phyloP scores from a whole-genome alignment of 2,113 vertebrate species.

The Proterorhinus semilunaris region DNA sequence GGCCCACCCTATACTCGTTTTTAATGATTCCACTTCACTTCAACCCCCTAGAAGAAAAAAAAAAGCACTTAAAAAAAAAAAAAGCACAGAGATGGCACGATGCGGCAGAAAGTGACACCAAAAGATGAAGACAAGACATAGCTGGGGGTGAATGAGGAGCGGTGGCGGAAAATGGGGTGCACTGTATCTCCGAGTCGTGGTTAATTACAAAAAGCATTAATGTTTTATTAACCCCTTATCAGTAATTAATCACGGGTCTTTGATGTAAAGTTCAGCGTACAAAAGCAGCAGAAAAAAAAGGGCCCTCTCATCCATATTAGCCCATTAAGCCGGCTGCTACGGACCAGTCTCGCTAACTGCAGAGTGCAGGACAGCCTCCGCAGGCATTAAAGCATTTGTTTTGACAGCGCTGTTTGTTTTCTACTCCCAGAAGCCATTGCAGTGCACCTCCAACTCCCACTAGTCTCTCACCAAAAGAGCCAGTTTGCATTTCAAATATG shows the following conservation, averaged over 20 bases:
- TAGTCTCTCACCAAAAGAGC: conserved; percentile 75
- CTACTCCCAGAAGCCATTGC: conserved; percentile 78
- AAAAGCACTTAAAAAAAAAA: conserved; percentile 13
- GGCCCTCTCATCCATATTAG: conserved; percentile 68
- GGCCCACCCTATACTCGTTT: conserved; percentile 69
- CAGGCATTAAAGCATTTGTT: conserved; percentile 78
- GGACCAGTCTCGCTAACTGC: conserved; percentile 71
- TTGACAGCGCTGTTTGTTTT: conserved; percentile 79
- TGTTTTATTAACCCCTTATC: conserved; percentile 88
- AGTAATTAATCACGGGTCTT: conserved; percentile 86
- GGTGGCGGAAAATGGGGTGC: conserved; percentile 61
- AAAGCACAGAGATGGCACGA: conserved; percentile 64
- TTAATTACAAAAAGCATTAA: conserved; percentile 85
- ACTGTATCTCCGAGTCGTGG: conserved; percentile 68
- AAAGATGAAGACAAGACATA: conserved; percentile 76
- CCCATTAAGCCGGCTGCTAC: conserved; percentile 66
- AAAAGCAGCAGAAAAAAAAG: conserved; percentile 71
- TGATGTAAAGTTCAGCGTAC: conserved; percentile 85
- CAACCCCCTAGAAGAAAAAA: conserved; percentile 41
- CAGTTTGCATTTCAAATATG: conserved; percentile 73
- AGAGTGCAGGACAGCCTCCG: conserved; percentile 73
- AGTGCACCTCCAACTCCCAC: conserved; percentile 76
- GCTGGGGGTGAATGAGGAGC: conserved; percentile 75
- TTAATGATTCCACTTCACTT: conserved; percentile 76
- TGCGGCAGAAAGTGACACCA: conserved; percentile 74